Percentiles rank a stretch among this genome's conserved stretches.
These are phyloP conservation scores for Hydroisotoma schaefferi DNA, from an alignment of 2,888 invertebrate genomes.

Conservation along the genomic window DNA sequence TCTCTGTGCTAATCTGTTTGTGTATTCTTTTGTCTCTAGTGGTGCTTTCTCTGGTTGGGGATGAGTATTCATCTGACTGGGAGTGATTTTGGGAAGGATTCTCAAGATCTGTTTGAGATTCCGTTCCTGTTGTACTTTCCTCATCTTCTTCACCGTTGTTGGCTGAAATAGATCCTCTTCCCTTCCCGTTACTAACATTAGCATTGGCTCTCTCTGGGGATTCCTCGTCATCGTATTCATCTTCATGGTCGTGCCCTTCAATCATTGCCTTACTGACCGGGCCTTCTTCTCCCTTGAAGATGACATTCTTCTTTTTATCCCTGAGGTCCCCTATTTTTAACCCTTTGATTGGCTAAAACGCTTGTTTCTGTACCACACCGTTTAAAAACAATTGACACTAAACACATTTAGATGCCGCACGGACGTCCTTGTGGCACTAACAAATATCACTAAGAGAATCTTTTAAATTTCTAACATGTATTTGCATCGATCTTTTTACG, in stretches of 20 bases:
- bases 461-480: no score
- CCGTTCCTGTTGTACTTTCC: no score
- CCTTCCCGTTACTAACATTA: neutral
- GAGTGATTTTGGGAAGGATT: neutral
- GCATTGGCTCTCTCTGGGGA: neutral
- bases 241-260: conserved; percentile 17
- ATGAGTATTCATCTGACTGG: neutral
- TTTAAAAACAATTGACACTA: no score
- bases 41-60: neutral
- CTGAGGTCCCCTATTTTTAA: neutral
- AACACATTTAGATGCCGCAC: no score
- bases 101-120: neutral
- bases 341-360: no score
- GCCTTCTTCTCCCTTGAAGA: conserved; percentile 1
- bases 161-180: neutral
- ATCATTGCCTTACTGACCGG: conserved; percentile 18
- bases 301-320: neutral
- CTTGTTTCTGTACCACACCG: no score
- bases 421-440: no score
- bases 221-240: conserved; percentile 17
- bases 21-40: no score
- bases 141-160: conserved; percentile 1
- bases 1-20: no score
- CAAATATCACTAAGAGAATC: no score
- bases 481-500: no score